A percentile compares a stretch with the other conserved stretches of the same genome.
Evolutionary conservation across 2,797 vertebrate species (phyloP).

Genomic region (Sebastes itinus): DNA sequence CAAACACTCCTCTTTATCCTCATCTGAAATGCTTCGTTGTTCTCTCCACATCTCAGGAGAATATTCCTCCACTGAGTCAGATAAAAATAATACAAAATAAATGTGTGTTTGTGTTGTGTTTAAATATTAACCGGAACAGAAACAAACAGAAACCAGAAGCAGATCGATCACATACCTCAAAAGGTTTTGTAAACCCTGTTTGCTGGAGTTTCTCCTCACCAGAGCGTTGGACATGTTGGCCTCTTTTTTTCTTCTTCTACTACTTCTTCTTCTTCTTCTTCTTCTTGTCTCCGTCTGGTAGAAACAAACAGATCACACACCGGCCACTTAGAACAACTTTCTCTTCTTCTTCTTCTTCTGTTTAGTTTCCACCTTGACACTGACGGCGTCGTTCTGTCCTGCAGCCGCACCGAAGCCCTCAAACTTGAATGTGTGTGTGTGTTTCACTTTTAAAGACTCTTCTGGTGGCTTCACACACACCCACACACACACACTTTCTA

Average conservation of each 20-base stretch:
- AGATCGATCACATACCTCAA: constrained; percentile 83
- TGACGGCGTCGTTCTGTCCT: constrained; percentile 26
- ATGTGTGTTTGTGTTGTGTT: not conserved
- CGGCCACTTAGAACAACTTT: not conserved
- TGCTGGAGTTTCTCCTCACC: constrained; percentile 87
- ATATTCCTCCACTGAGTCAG: not conserved
- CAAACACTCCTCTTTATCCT: not conserved
- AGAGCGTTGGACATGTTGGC: constrained; percentile 84
- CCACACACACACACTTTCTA: constrained; percentile 2
- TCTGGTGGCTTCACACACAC: not conserved
- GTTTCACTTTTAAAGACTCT: constrained; percentile 11
- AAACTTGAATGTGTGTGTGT: constrained; percentile 16
- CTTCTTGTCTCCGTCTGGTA: constrained; percentile 10
- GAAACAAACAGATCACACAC: constrained; percentile 25
- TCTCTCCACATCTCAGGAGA: not conserved
- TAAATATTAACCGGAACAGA: constrained; percentile 46
- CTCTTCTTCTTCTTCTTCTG: constrained; percentile 3
- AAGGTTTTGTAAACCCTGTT: constrained; percentile 88
- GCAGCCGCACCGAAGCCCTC: not conserved
- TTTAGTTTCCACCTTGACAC: not conserved
- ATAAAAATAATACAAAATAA: not conserved
- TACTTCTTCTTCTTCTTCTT: not conserved
- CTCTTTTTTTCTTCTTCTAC: constrained; percentile 18
- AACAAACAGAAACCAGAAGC: constrained; percentile 30
- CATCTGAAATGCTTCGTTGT: not conserved